Base-by-base conservation (phyloP, 2,888 invertebrate species). In the Drosophila recens region DNA sequence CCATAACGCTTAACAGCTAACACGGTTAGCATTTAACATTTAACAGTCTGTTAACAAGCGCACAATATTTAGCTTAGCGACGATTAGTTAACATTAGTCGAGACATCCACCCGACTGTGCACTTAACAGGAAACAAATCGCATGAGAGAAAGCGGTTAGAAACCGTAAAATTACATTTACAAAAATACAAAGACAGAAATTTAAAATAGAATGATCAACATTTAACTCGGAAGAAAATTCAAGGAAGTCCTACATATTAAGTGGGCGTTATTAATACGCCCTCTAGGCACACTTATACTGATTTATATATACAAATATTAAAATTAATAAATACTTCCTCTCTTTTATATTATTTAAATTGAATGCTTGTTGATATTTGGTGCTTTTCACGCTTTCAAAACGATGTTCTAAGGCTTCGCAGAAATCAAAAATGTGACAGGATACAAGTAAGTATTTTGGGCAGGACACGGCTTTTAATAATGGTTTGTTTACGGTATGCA, bases 321-420 rank as follows among this genome's bases (percentile, higher is more conserved):
- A 1, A 36, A 36, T n/a, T 2, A 49, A 40, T 27, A 27, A 27
- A 27, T n/a, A 36, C 66, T 67, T 65, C 63, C 63, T 70, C 79
- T 80, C 76, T 17, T 17, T 76, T 71, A 77, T 62, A 68, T 72
- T 65, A 79, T 81, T 81, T 79, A 77, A 83, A 82, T 83, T 81
- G 74, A 83, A 83, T 82, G 74, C 79, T 67, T 83, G 79, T 83
- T 83, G 82, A 83, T 76, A 74, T 79, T 80, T 68, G 73, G 72
- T 65, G 64, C 54, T 54, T 59, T 72, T 69, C 74, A 82, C 67
- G 75, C 78, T 67, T 69, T 20, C n/a, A 67, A 62, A 69, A 69
- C 67, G 73, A 66, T 66, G 69, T 58, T 51, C 54, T 57, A n/a
- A 64, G 75, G 72, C 38, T 78, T 79, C 66, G 30, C 38, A 46